Percentiles rank a stretch among this genome's conserved stretches.
Conservation (phyloP, 2,113 vertebrate species). For the Naja naja region DNA sequence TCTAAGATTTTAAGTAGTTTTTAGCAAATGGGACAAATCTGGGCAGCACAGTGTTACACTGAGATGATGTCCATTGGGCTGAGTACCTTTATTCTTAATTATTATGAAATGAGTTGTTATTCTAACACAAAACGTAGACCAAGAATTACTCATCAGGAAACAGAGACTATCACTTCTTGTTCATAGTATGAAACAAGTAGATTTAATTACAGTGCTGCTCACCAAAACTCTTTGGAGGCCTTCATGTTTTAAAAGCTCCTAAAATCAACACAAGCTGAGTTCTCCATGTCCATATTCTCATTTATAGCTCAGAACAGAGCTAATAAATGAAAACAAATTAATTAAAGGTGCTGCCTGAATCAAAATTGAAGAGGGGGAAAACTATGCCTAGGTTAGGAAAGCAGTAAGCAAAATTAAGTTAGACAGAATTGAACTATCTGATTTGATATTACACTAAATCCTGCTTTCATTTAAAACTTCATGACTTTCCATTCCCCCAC, state of each 20-base stretch:
- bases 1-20: neutral
- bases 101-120: neutral
- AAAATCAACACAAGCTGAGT: neutral
- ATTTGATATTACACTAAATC: slow-evolving; percentile 35
- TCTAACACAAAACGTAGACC: neutral
- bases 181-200: neutral
- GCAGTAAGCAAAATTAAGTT: slow-evolving; percentile 3
- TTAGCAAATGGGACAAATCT: neutral
- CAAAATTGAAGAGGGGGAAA: slow-evolving; percentile 9
- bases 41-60: neutral
- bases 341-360: neutral
- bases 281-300: neutral
- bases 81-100: neutral
- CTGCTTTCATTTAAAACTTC: slow-evolving; percentile 36
- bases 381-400: slow-evolving; percentile 17
- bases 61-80: neutral
- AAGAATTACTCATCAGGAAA: neutral
- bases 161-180: neutral
- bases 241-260: neutral
- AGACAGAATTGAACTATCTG: slow-evolving; percentile 13
- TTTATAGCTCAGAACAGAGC: neutral
- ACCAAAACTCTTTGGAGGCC: neutral
- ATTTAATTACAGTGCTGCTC: neutral
- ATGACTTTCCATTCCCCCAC: neutral
- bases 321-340: neutral